phyloP scores from a whole-genome alignment of 2,888 invertebrate genomes.

The Macrosiphum euphorbiae region DNA sequence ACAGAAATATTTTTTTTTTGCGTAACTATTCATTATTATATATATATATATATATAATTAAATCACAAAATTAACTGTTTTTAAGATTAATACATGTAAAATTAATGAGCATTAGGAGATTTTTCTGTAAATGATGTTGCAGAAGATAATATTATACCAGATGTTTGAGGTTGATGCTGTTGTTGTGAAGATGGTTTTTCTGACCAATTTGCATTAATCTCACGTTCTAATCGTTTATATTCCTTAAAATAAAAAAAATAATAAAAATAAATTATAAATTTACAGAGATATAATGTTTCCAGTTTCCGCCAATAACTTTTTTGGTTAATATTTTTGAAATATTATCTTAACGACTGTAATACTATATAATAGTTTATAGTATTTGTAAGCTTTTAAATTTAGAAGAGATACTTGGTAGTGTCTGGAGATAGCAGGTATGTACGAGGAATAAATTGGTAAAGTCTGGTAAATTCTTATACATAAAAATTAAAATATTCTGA shows the following conservation, averaged over 20 bases:
- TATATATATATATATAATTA: background rate
- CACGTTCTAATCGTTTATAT: slow-evolving; percentile 50
- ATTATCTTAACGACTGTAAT: background rate
- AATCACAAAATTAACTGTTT: background rate
- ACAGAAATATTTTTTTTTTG: background rate
- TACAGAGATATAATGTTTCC: background rate
- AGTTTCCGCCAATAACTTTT: background rate
- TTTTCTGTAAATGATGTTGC: slow-evolving; percentile 26
- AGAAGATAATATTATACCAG: slow-evolving; percentile 14
- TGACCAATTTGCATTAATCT: slow-evolving; percentile 50
- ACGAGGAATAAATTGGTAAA: background rate
- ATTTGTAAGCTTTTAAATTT: background rate
- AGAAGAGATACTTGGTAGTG: background rate
- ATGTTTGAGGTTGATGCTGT: background rate
- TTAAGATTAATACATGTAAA: background rate
- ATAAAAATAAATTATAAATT: background rate
- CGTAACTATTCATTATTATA: background rate
- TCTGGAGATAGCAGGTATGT: background rate
- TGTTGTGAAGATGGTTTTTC: background rate
- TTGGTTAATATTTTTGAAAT: background rate
- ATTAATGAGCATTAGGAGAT: slow-evolving; percentile 25
- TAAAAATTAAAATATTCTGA: background rate
- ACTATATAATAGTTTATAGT: background rate
- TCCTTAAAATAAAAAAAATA: slow-evolving; percentile 22
- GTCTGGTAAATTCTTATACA: background rate